phyloP scores from a whole-genome alignment of 2,888 invertebrate genomes.

The Homarus gammarus region DNA sequence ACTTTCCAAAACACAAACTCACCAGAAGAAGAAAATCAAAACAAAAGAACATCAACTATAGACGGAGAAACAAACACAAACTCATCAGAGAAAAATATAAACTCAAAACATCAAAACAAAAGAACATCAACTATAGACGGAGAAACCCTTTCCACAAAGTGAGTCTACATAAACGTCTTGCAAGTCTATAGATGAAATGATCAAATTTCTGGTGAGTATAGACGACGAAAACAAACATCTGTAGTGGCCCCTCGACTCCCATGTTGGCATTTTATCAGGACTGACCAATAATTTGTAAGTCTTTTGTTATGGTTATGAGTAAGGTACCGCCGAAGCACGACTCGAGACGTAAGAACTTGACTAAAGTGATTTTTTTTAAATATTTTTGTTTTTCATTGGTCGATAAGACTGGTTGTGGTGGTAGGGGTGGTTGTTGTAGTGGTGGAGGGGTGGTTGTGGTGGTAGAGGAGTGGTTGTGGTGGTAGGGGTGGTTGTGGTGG shows the following conservation, averaged over 20 bases:
- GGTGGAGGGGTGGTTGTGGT: no score
- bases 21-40: neutral
- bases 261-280: conserved; percentile 66
- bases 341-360: conserved; percentile 21
- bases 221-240: conserved; percentile 58
- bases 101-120: neutral
- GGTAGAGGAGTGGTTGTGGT: no score
- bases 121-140: neutral
- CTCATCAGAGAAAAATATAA: neutral
- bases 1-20: no score
- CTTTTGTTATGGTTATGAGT: conserved; percentile 70
- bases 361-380: neutral
- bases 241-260: conserved; percentile 55
- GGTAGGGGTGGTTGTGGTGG: no score
- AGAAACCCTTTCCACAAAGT: conserved; percentile 3
- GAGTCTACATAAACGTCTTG: no score
- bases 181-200: conserved; percentile 52
- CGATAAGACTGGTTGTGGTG: no score
- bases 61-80: conserved; percentile 9
- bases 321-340: conserved; percentile 58
- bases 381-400: no score
- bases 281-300: conserved; percentile 70
- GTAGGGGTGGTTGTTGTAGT: no score
- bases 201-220: conserved; percentile 44
- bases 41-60: neutral